Evolutionary conservation across 2,113 vertebrate genomes (phyloP), one percentile per base, ranked within the genome.

Genomic region (Cygnus buccinator): DNA sequence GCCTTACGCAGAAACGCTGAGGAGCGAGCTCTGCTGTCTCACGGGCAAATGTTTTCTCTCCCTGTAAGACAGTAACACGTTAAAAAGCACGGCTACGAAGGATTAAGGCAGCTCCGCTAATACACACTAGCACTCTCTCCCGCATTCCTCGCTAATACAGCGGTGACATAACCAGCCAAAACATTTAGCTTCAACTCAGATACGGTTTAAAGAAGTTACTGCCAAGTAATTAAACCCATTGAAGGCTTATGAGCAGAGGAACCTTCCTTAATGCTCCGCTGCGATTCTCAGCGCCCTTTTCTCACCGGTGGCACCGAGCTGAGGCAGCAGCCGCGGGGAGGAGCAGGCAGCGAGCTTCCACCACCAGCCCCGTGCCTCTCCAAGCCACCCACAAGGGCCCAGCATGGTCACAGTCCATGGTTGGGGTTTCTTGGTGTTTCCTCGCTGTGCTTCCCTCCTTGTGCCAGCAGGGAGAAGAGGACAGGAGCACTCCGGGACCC

Each of bases 151-250:
- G 29, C 88, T 87, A 93, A 97, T 67, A 74, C 78, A 83, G 74
- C 0, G 65, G 75, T 94, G 90, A 94, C 89, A 91, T 50, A 89
- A 94, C 90, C 79, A 91, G 86, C 81, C 96, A 93, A 96, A 97
- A 92, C 90, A 94, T 79, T 93, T 70, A 96, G 88, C 65, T 84
- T 95, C 94, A 83, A 84, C 91, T 95, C 94, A 96, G 94, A 67
- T 76, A 84, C 70, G 73, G 73, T 93, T 95, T 89, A 77, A 87
- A 92, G 93, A 80, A 84, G 89, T 93, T 86, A 75, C 70, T 97
- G 96, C 95, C 94, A 96, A 94, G 95, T 87, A 92, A 97, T 96
- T 92, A 95, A 95, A 90, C 87, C 87, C 72, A 90, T 39, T 89
- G 95, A 90, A 88, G 93, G 66, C 59, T 58, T 28, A n/a, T 3